phyloP scores from a whole-genome alignment of 1,140 invertebrate species.

The Gryllus bimaculatus region DNA sequence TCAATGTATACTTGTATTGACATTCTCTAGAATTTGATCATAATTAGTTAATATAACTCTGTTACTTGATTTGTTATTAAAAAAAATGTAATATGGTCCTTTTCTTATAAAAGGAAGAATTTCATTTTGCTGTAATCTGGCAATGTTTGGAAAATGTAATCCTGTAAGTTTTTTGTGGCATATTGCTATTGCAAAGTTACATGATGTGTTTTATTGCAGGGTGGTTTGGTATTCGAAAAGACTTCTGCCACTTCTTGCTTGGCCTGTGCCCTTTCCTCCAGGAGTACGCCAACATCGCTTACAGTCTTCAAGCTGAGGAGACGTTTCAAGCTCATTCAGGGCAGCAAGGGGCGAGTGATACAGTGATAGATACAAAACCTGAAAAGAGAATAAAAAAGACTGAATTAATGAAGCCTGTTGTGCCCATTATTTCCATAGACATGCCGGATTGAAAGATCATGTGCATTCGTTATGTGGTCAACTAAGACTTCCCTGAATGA shows the following conservation, averaged over 20 bases:
- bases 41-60: too few relatives aligned
- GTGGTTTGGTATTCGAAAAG: constrained; percentile 98
- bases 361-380: constrained; percentile 40
- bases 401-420: constrained; percentile 68
- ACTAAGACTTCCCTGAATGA: not conserved
- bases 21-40: too few relatives aligned
- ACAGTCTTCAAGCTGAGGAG: constrained; percentile 54
- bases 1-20: too few relatives aligned
- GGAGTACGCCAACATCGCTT: constrained; percentile 97
- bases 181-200: not conserved
- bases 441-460: constrained; percentile 64
- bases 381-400: constrained; percentile 56
- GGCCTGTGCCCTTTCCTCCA: constrained; percentile 87
- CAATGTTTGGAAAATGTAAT: too few relatives aligned
- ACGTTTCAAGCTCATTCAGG: constrained; percentile 33
- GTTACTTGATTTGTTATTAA: too few relatives aligned
- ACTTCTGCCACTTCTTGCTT: constrained; percentile 91
- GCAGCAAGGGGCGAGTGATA: constrained; percentile 35
- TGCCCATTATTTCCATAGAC: constrained; percentile 79
- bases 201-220: constrained; percentile 43
- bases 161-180: too few relatives aligned
- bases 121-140: too few relatives aligned
- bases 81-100: too few relatives aligned
- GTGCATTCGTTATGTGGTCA: not conserved
- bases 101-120: too few relatives aligned